A percentile compares a stretch with the other conserved stretches of the same genome.
These are phyloP conservation scores for Strix aluco DNA, from an alignment of 2,113 vertebrate species.

Conservation along the genomic window DNA sequence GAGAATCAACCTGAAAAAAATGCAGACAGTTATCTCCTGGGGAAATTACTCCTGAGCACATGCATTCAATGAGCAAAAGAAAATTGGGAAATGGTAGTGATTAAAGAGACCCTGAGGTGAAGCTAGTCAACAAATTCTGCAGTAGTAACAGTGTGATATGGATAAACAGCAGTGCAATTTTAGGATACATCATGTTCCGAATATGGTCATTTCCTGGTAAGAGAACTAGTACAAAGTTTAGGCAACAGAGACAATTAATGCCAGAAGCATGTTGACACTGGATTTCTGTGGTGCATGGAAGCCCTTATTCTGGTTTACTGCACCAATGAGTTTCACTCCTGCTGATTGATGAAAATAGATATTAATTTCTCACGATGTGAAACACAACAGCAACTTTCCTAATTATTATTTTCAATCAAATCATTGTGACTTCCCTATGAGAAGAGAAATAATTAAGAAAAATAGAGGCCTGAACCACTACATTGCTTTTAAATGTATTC, in stretches of 20 bases:
- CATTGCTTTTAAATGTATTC: background rate
- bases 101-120: slow-evolving; percentile 24
- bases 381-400: slow-evolving; percentile 5
- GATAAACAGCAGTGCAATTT: background rate
- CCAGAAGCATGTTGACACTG: background rate
- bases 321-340: background rate
- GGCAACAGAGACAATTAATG: background rate
- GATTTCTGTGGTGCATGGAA: background rate
- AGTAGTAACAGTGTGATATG: background rate
- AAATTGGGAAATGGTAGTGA: slow-evolving; percentile 12
- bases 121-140: background rate
- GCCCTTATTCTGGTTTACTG: background rate
- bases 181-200: background rate
- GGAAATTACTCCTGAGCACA: background rate
- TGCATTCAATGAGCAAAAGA: background rate
- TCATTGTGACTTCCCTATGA: slow-evolving; percentile 24
- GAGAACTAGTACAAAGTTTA: background rate
- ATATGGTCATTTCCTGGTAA: background rate
- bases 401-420: slow-evolving; percentile 50
- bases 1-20: background rate
- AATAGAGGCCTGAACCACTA: background rate
- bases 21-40: background rate
- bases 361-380: slow-evolving; percentile 21
- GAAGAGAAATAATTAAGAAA: slow-evolving; percentile 36
- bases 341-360: background rate